Conservation (phyloP, 2,888 invertebrate species). For the Epirrhoe alternata region DNA sequence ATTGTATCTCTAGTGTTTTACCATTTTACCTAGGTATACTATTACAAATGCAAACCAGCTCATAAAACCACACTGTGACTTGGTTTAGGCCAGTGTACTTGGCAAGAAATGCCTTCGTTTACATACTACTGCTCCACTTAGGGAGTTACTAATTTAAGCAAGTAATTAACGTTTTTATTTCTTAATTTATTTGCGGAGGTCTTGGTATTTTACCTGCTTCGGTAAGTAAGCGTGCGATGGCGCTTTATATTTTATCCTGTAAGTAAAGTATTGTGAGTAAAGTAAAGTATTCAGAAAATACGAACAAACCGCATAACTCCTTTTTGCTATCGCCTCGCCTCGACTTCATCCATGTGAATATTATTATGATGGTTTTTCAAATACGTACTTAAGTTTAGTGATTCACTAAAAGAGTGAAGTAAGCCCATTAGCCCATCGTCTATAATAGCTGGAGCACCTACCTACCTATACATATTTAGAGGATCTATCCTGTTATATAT, state of each 20-base stretch:
- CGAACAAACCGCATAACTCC: neutral
- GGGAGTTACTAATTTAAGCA: constrained; percentile 29
- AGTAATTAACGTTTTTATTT: constrained; percentile 33
- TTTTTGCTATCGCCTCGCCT: too few relatives aligned
- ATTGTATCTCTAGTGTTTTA: too few relatives aligned
- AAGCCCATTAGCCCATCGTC: too few relatives aligned
- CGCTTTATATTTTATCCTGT: neutral
- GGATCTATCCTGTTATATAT: too few relatives aligned
- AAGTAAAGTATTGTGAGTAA: too few relatives aligned
- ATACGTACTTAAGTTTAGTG: too few relatives aligned
- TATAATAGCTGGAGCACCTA: too few relatives aligned
- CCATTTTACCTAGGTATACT: too few relatives aligned
- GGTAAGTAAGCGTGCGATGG: neutral
- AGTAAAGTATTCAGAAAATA: neutral
- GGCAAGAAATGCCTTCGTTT: constrained; percentile 35
- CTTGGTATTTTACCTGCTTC: constrained; percentile 3
- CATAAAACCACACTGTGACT: constrained; percentile 8
- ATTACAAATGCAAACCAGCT: neutral
- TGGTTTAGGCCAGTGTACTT: constrained; percentile 40
- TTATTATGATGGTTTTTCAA: too few relatives aligned
- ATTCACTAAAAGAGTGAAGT: too few relatives aligned
- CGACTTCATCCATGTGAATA: too few relatives aligned
- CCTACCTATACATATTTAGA: too few relatives aligned
- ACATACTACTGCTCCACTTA: constrained; percentile 38
- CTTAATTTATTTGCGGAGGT: constrained; percentile 11